Base-by-base conservation (phyloP, 2,797 vertebrate species). In the Xenopus petersii region DNA sequence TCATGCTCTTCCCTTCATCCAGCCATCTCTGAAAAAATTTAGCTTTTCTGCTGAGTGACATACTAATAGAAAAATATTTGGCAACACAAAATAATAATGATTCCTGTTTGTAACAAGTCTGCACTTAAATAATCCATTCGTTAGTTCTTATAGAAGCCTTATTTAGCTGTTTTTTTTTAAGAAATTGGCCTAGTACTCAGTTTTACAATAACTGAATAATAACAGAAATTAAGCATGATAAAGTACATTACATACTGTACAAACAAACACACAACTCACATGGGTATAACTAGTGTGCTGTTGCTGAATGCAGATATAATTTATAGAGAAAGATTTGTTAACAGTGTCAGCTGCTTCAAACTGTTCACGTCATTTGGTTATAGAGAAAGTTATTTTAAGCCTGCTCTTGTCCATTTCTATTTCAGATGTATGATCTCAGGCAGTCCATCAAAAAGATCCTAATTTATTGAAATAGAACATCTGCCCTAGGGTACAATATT, bases 371-470 rank as follows among this genome's bases (percentile, higher is more conserved):
- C 21, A 60, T 60, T 70, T 46, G 67, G 33, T 59, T 60, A 70
- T 56, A 11, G n/a, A 13, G 30, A 42, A 15, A 70, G 68, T 60
- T 70, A 70, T 70, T 70, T 70, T 70, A 60, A 47, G 56, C 55
- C 60, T 48, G 36, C 30, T 60, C 54, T 70, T 60, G 55, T 48
- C 55, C 68, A 60, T 59, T 60, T 48, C 55, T 56, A 60, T 70
- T 70, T 70, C 17, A 70, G 36, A 70, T 70, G 42, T 47, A 70
- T 58, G 67, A 36, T 58, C 54, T 17, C 61, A 69, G 54, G 33
- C 67, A 58, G 67, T 69, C 68, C 55, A 70, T 70, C 68, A 70
- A 70, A 60, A 55, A 60, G n/a, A 70, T 58, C 68, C 55, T 70
- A 60, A 70, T 60, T 21, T 70, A 70, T 48, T 60, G 68, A 60